phyloP scores from a whole-genome alignment of 2,113 vertebrate species.

The Procavia capensis region DNA sequence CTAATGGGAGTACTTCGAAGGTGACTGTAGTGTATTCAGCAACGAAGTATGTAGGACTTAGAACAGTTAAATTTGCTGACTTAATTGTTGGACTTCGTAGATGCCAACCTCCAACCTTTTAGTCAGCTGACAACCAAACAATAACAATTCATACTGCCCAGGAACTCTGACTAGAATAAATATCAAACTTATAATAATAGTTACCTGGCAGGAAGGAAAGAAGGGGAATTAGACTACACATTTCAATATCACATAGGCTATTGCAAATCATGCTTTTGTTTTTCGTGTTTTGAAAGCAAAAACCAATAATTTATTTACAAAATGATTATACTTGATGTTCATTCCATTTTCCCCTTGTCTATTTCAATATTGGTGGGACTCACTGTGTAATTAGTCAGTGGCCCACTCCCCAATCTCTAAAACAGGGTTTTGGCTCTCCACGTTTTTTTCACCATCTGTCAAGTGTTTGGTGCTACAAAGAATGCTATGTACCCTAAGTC shows the following conservation, averaged over 20 bases:
- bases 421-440: neutral
- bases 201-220: neutral
- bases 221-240: accelerated
- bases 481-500: neutral
- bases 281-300: neutral
- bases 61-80: too few species aligned
- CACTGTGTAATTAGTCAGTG: neutral
- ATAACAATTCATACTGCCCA: neutral
- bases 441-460: neutral
- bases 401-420: neutral
- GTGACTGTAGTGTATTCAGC: too few species aligned
- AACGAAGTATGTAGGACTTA: too few species aligned
- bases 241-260: neutral
- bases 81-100: too few species aligned
- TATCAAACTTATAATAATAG: neutral
- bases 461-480: neutral
- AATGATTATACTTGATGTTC: neutral
- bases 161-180: neutral
- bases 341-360: neutral
- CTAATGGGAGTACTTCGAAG: too few species aligned
- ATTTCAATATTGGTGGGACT: neutral
- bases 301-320: neutral
- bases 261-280: neutral
- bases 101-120: neutral
- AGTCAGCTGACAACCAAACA: neutral